Evolutionary conservation across 2,797 vertebrate genomes (phyloP), one percentile per base, ranked within the genome.

Genomic region (Coccyzus lansbergi): DNA sequence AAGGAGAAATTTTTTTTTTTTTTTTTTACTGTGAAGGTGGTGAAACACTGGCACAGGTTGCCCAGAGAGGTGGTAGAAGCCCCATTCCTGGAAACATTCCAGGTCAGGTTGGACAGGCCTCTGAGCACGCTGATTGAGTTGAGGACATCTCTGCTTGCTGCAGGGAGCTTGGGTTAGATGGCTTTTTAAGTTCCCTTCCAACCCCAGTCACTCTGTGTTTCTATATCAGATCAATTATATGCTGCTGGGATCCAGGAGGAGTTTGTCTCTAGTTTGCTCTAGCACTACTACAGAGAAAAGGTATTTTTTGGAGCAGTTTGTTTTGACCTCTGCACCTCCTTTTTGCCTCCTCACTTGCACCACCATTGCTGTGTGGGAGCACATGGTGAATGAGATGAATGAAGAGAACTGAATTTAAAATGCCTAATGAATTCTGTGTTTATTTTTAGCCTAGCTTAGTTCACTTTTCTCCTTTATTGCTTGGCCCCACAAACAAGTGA

Each of bases 401-500:
- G 77, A 92, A 91, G 77, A 69, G 6, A 62, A 53, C 36, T 82
- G 72, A 94, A 78, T 91, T 95, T 69, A 44, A 86, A 76, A 13
- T 29, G 49, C 69, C 80, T 84, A 93, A 77, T 87, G 88, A 92
- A 86, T 83, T 96, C 82, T 59, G 44, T 33, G 9, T 81, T 88
- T 94, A 79, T 93, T 90, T 96, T 94, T 94, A 91, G 55, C 70
- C 20, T 63, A 14, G 2, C 38, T 82, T 31, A 22, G 20, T 91
- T 91, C 51, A 70, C 38, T 92, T 31, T 12, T 69, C 31, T 86
- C 36, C 12, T 42, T 74, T 74, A 15, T 64, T 78, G 7, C 83
- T 90, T 88, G 38, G 20, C 20, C 31, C 36, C 24, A 42, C 16
- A 58, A 76, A 67, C 53, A 75, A 44, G 18, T 88, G 65, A 58